Evolutionary conservation across 2,888 invertebrate genomes (phyloP), one percentile per base, ranked within the genome.

Genomic region (Papilio gigon): DNA sequence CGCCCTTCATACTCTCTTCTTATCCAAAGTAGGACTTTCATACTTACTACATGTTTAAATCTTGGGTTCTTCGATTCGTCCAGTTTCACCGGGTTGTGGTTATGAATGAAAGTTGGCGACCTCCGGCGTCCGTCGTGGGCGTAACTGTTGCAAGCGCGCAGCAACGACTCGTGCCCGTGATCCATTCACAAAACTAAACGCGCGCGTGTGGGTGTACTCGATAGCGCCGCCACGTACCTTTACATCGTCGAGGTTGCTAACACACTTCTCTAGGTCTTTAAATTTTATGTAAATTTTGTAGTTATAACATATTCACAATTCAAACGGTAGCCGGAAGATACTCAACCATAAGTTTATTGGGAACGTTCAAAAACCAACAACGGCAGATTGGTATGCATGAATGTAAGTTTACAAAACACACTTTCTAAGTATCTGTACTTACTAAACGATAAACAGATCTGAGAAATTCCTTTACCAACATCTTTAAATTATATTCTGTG

Each of bases 41-140:
- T n/a, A n/a, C n/a, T n/a, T n/a, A n/a, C n/a, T n/a, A n/a, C n/a
- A n/a, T n/a, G n/a, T n/a, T n/a, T n/a, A n/a, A n/a, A n/a, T n/a
- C n/a, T n/a, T n/a, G n/a, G 22, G 25, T 62, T 60, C 22, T 37
- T 50, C 60, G 30, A 65, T 47, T 53, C 44, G 70, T 71, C 68
- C 64, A 44, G n/a, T 67, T 67, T 53, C 71, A 72, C 69, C 71
- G 74, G 71, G 80, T 33, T 71, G 75, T 72, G 80, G 20, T 68
- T 83, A 87, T 91, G 90, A 91, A 92, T 90, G 92, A 91, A 92
- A 91, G 92, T 90, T 88, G 90, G 83, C 85, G 92, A 88, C 92
- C 92, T 92, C 89, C 87, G 81, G 56, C 61, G 11, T 72, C 74
- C 72, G 68, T 84, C 87, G 91, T 91, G 86, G 92, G 92, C 85